Conservation (phyloP, 2,888 invertebrate species). For the Drosophila sordidula region DNA sequence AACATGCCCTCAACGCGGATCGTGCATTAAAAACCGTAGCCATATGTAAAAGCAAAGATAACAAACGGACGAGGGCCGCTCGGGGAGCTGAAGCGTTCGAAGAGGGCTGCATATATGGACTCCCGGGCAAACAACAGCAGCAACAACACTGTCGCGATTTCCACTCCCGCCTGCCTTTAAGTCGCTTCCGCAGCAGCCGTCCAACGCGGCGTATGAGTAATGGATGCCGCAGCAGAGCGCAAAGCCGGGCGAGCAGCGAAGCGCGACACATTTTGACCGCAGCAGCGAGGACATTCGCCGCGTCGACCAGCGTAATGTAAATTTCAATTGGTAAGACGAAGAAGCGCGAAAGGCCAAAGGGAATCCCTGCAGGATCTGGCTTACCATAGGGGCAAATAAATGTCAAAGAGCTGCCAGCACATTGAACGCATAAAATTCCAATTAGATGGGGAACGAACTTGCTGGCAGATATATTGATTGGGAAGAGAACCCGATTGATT, state of each 20-base stretch:
- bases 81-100: neutral
- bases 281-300: constrained; percentile 22
- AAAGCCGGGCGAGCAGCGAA: constrained; percentile 19
- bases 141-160: constrained; percentile 48
- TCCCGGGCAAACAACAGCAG: neutral
- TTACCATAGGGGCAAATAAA: constrained; percentile 30
- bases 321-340: constrained; percentile 37
- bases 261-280: constrained; percentile 54
- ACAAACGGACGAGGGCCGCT: constrained; percentile 47
- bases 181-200: constrained; percentile 41
- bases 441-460: constrained; percentile 24
- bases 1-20: constrained; percentile 65
- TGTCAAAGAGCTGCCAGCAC: constrained; percentile 31
- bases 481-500: neutral
- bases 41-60: constrained; percentile 79
- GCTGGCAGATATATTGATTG: neutral
- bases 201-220: constrained; percentile 59
- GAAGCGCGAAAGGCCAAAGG: neutral
- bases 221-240: constrained; percentile 38
- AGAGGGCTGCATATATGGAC: constrained; percentile 19
- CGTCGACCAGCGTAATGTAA: constrained; percentile 48
- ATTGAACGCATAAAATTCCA: constrained; percentile 31
- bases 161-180: constrained; percentile 37
- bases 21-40: constrained; percentile 77
- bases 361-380: constrained; percentile 22